phyloP scores from a whole-genome alignment of 2,113 vertebrate species.

The Alouatta palliata region DNA sequence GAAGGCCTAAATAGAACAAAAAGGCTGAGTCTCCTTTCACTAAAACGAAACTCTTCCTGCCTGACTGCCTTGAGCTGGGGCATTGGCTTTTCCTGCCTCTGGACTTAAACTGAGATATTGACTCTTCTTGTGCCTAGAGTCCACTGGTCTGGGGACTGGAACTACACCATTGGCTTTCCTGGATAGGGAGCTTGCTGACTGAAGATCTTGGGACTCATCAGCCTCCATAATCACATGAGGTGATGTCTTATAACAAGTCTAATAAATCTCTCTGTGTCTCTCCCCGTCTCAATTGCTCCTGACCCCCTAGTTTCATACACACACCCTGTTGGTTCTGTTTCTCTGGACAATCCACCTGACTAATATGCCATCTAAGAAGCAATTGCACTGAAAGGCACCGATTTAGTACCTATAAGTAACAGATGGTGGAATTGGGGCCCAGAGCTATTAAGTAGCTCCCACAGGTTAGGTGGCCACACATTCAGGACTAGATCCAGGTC shows the following conservation, averaged over 20 bases:
- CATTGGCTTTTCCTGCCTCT: not conserved
- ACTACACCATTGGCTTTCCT: not conserved
- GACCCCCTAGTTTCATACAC: not conserved
- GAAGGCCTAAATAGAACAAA: not conserved
- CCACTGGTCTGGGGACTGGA: not conserved
- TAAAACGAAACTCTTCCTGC: not conserved
- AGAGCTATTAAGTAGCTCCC: not conserved
- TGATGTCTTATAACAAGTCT: not conserved
- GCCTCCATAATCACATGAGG: not conserved
- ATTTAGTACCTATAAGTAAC: not conserved
- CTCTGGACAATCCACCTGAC: not conserved
- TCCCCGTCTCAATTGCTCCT: not conserved
- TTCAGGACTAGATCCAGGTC: not conserved
- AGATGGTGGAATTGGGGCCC: not conserved
- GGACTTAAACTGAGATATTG: not conserved
- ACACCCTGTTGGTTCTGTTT: not conserved
- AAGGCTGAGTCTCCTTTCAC: not conserved
- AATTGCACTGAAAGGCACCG: not conserved
- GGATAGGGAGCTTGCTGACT: not conserved
- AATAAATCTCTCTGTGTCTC: not conserved
- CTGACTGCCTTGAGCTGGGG: not conserved
- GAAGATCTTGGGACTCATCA: not conserved
- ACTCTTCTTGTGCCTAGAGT: not conserved
- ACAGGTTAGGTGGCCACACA: not conserved
- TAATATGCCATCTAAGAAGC: not conserved